Conservation (phyloP, 2,888 invertebrate species). For the Neoascia interrupta region DNA sequence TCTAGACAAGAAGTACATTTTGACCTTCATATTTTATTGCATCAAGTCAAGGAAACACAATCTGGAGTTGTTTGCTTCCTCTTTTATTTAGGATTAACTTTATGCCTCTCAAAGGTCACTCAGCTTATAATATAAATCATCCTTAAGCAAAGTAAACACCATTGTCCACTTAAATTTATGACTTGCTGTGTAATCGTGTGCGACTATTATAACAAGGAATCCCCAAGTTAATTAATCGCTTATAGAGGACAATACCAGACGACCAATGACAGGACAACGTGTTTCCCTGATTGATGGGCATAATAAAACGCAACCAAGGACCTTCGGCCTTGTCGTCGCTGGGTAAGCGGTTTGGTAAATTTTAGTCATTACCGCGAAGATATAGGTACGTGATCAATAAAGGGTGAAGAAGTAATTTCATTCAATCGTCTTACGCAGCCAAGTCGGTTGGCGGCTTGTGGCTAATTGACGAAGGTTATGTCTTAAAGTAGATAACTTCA, state of each 20-base stretch:
- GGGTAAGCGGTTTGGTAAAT: not conserved
- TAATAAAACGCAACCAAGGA: conserved; percentile 3
- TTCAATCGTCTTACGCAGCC: too few relatives aligned
- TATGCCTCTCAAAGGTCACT: too few relatives aligned
- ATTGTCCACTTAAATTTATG: conserved; percentile 9
- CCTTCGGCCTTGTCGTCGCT: not conserved
- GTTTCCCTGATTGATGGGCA: conserved; percentile 16
- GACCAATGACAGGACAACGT: conserved; percentile 6
- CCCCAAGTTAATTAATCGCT: conserved; percentile 8
- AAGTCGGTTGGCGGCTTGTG: too few relatives aligned
- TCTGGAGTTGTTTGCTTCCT: too few relatives aligned
- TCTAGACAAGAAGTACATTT: too few relatives aligned
- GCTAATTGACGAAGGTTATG: too few relatives aligned
- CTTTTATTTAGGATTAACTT: too few relatives aligned
- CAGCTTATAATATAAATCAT: not conserved
- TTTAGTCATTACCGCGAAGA: not conserved
- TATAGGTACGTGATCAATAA: not conserved
- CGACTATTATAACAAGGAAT: not conserved
- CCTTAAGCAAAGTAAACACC: not conserved
- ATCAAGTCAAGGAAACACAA: too few relatives aligned
- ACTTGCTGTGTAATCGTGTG: not conserved
- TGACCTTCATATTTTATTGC: too few relatives aligned
- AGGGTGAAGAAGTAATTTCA: not conserved
- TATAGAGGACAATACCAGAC: not conserved
- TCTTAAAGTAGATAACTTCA: too few relatives aligned